Conservation (phyloP, 2,113 vertebrate genomes). For the Rhinopomastus cyanomelas region DNA sequence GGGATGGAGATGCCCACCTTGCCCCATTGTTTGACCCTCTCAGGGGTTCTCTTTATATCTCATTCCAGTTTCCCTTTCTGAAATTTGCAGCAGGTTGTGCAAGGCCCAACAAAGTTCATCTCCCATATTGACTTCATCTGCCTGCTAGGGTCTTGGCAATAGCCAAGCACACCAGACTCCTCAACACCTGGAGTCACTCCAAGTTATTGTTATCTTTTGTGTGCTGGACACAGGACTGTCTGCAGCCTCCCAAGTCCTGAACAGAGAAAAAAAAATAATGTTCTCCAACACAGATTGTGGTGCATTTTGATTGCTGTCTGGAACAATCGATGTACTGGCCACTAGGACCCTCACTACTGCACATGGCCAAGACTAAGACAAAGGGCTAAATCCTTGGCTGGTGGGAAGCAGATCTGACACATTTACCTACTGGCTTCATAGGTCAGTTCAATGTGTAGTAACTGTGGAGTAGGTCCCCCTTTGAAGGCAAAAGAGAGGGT, state of each 20-base stretch:
- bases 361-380: not conserved
- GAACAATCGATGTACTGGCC: accelerated
- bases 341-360: accelerated
- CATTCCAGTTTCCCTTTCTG: not conserved
- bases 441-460: not conserved
- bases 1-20: not conserved
- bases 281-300: accelerated
- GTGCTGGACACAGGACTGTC: accelerated
- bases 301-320: not conserved
- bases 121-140: not conserved
- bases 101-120: not conserved
- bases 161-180: not conserved
- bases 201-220: not conserved
- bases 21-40: accelerated
- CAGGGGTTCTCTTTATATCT: not conserved
- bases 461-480: not conserved
- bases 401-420: not conserved
- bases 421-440: accelerated
- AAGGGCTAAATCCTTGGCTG: not conserved
- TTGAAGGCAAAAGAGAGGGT: not conserved
- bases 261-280: not conserved
- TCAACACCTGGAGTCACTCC: accelerated
- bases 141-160: not conserved
- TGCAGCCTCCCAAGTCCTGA: not conserved
- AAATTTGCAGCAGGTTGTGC: not conserved